Conservation (phyloP, 1,140 invertebrate species). For the Saxidomus purpurata region DNA sequence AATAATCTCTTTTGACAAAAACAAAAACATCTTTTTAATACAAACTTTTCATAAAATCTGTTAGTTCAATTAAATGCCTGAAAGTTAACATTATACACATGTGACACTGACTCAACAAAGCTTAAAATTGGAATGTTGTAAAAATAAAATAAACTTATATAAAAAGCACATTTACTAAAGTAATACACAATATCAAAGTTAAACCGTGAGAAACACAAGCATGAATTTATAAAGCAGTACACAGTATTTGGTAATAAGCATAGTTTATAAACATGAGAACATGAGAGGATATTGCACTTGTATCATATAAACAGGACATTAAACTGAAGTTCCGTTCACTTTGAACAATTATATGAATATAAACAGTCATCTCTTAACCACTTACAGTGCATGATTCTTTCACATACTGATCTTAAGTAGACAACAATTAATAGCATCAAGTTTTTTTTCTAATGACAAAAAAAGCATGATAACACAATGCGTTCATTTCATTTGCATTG, state of each 20-base stretch:
- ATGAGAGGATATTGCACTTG: background rate
- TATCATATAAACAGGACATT: conserved; percentile 2
- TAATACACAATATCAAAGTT: conserved; percentile 37
- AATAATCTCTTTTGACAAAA: background rate
- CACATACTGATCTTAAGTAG: too few relatives aligned
- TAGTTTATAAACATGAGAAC: background rate
- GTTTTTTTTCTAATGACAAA: too few relatives aligned
- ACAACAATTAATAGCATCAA: too few relatives aligned
- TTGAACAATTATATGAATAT: too few relatives aligned
- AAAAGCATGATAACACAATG: too few relatives aligned
- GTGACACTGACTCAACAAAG: background rate
- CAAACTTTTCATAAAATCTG: background rate
- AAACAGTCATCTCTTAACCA: too few relatives aligned
- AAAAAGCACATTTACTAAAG: conserved; percentile 41
- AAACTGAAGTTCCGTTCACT: background rate
- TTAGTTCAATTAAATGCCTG: background rate
- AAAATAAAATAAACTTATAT: conserved; percentile 57
- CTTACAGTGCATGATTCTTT: too few relatives aligned
- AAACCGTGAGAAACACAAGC: conserved; percentile 36
- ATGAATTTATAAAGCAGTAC: background rate
- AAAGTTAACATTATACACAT: background rate
- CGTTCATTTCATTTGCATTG: too few relatives aligned
- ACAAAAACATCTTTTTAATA: background rate
- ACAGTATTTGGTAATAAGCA: conserved; percentile 26
- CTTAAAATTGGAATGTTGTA: conserved; percentile 29